A percentile compares a stretch with the other conserved stretches of the same genome.
phyloP scores from a whole-genome alignment of 2,888 invertebrate species.

The Tupiocoris notatus region DNA sequence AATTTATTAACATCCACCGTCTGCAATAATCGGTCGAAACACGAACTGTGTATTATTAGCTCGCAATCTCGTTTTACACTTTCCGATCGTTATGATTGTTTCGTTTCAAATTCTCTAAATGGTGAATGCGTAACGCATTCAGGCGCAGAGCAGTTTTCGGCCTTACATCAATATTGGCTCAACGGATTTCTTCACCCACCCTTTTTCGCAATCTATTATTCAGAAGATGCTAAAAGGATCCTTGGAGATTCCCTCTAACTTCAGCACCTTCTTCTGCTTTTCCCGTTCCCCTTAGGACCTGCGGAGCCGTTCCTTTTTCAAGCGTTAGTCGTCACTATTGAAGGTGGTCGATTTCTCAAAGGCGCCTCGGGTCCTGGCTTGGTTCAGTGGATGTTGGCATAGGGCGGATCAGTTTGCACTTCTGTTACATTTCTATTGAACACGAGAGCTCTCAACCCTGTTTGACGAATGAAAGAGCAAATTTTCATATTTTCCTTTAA shows the following conservation, averaged over 20 bases:
- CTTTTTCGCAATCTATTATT: constrained; percentile 16
- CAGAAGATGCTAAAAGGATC: constrained; percentile 28
- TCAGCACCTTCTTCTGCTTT: not conserved
- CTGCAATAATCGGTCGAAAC: too few relatives aligned
- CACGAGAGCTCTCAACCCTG: not conserved
- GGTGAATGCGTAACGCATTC: too few relatives aligned
- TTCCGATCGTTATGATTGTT: too few relatives aligned
- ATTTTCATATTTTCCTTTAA: not conserved
- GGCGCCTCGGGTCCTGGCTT: not conserved
- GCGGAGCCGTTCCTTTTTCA: not conserved
- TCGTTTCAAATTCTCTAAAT: too few relatives aligned
- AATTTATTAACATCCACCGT: too few relatives aligned
- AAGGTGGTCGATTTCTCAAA: not conserved
- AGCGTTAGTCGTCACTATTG: not conserved
- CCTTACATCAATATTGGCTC: constrained; percentile 12
- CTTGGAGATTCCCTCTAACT: not conserved
- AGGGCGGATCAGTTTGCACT: constrained; percentile 12
- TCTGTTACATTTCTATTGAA: not conserved
- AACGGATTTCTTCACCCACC: constrained; percentile 8
- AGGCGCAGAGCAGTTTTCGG: not conserved
- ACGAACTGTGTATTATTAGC: too few relatives aligned
- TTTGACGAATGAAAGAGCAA: not conserved
- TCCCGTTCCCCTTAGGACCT: not conserved
- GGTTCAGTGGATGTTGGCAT: constrained; percentile 18
- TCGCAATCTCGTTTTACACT: too few relatives aligned